Evolutionary conservation across 2,888 invertebrate genomes (phyloP).

Genomic region (Muscina levida): DNA sequence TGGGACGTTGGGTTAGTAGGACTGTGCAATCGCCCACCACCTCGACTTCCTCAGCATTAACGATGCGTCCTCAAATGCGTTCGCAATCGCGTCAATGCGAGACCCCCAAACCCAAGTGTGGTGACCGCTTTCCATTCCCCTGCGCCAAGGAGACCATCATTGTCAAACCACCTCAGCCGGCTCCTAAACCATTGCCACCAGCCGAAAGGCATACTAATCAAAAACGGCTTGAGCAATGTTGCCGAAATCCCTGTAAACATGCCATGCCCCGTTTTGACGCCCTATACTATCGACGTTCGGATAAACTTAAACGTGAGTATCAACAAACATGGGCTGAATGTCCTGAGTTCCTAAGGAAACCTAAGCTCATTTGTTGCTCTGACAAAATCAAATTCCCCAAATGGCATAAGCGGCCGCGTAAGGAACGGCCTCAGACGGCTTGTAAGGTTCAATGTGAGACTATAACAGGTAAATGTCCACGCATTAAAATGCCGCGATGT

Average conservation of each 20-base stretch:
- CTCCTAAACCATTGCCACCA: not conserved
- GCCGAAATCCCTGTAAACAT: conserved; percentile 62
- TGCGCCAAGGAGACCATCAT: not conserved
- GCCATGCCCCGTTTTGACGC: conserved; percentile 72
- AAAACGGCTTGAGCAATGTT: conserved; percentile 45
- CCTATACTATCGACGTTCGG: conserved; percentile 74
- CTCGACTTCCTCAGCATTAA: not conserved
- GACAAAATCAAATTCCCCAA: conserved; percentile 63
- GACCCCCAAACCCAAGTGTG: conserved; percentile 15
- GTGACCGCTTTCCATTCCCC: conserved; percentile 4
- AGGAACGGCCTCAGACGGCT: conserved; percentile 49
- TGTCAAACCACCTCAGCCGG: conserved; percentile 19
- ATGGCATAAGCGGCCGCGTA: conserved; percentile 28
- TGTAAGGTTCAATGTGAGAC: conserved; percentile 31
- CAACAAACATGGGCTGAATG: conserved; percentile 77
- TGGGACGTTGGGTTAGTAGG: not conserved
- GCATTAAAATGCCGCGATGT: conserved; percentile 51
- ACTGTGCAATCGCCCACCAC: not conserved
- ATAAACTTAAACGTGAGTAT: conserved; percentile 73
- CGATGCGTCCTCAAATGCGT: not conserved
- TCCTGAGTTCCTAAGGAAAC: conserved; percentile 69
- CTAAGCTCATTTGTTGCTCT: conserved; percentile 70
- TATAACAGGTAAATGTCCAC: conserved; percentile 34
- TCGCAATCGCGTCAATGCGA: not conserved
- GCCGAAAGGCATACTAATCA: conserved; percentile 6